These are phyloP conservation scores for Apamea monoglypha DNA, from an alignment of 2,888 invertebrate genomes.

Conservation along the genomic window DNA sequence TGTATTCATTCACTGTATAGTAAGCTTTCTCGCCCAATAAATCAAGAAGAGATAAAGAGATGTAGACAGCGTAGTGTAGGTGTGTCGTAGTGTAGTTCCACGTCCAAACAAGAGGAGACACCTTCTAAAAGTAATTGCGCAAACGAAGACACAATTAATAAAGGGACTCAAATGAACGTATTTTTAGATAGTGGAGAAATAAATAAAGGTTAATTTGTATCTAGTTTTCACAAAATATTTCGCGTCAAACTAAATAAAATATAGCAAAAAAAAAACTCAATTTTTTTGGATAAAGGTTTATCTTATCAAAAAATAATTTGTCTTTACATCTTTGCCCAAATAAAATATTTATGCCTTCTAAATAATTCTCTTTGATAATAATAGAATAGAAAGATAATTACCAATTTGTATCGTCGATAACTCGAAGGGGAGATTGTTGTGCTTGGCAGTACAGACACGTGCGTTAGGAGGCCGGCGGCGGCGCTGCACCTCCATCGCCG, in stretches of 20 bases:
- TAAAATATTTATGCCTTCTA: constrained; percentile 13
- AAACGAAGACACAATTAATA: not conserved
- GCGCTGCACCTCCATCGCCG: constrained; percentile 46
- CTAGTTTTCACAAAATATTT: not conserved
- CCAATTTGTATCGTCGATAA: constrained; percentile 64
- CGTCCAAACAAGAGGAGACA: not conserved
- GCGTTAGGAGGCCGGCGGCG: constrained; percentile 22
- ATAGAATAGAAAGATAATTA: constrained; percentile 63
- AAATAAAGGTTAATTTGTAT: constrained; percentile 7
- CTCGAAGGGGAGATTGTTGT: constrained; percentile 48
- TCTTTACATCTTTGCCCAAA: not conserved
- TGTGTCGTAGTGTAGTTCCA: too few species aligned
- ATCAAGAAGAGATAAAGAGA: too few species aligned
- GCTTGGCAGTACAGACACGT: constrained; percentile 62
- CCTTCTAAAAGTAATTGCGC: not conserved
- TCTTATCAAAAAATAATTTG: constrained; percentile 9
- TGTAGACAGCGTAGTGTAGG: too few species aligned
- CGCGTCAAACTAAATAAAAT: not conserved
- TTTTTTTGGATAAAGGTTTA: constrained; percentile 14
- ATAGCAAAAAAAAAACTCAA: not conserved
- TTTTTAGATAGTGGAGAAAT: not conserved
- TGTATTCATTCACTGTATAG: too few species aligned
- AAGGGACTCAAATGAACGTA: not conserved
- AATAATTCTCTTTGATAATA: constrained; percentile 42
- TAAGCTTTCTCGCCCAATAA: too few species aligned